Percentiles rank a stretch among this genome's conserved stretches.
phyloP scores from a whole-genome alignment of 2,888 invertebrate species.

The Cephus sareptanus region DNA sequence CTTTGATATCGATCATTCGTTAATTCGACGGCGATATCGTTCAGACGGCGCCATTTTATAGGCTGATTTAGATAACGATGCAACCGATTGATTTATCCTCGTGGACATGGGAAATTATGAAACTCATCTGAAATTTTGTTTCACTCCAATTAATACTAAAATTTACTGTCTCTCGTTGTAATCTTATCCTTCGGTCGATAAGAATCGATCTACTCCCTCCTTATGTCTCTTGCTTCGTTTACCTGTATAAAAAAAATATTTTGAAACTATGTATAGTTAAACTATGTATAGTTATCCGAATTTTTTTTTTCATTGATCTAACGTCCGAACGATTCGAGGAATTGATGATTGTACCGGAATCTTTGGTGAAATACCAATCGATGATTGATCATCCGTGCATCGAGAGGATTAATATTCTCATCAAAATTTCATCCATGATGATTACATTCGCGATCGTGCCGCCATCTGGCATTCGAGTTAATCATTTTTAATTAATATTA shows the following conservation, averaged over 20 bases:
- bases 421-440: background rate
- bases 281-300: background rate
- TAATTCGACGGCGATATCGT: background rate
- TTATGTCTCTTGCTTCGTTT: background rate
- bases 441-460: background rate
- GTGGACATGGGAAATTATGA: background rate
- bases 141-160: background rate
- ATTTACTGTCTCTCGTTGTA: background rate
- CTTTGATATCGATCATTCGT: slow-evolving; percentile 3
- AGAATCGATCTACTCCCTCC: background rate
- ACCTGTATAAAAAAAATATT: background rate
- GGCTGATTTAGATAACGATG: background rate
- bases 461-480: background rate
- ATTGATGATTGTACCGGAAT: too few relatives aligned
- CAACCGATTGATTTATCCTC: background rate
- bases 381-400: background rate
- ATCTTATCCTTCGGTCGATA: background rate
- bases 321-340: background rate
- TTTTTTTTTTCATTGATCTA: background rate
- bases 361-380: too few relatives aligned
- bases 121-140: background rate
- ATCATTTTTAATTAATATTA: slow-evolving; percentile 42
- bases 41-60: background rate
- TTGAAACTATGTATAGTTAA: background rate
- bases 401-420: background rate